Conservation (phyloP, 2,113 vertebrate genomes). For the Menura novaehollandiae region DNA sequence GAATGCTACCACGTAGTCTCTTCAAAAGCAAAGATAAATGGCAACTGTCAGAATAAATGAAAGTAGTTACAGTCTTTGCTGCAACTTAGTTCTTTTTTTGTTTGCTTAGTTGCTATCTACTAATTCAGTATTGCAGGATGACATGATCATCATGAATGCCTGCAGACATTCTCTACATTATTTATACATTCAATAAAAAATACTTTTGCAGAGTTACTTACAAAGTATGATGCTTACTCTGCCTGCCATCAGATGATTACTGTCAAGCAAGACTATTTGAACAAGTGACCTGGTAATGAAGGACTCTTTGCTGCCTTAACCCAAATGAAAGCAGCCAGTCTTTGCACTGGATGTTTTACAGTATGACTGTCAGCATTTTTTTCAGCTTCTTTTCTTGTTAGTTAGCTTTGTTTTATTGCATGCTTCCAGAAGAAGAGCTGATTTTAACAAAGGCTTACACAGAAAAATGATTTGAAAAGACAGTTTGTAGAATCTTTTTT, state of each 20-base stretch:
- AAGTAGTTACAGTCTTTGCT: background rate
- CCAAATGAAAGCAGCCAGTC: background rate
- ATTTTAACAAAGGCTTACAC: background rate
- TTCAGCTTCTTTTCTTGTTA: background rate
- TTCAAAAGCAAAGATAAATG: conserved; percentile 23
- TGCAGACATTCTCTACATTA: background rate
- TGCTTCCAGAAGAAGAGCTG: background rate
- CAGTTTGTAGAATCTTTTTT: background rate
- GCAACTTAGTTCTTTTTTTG: background rate
- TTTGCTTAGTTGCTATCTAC: background rate
- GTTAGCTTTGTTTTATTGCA: background rate
- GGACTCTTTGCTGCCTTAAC: background rate
- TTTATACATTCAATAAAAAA: background rate
- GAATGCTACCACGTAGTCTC: background rate
- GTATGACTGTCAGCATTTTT: background rate
- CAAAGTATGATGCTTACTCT: background rate
- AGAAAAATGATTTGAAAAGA: background rate
- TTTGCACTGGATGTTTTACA: background rate
- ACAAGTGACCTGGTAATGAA: background rate
- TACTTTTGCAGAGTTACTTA: background rate
- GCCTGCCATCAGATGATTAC: background rate
- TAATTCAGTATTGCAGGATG: background rate
- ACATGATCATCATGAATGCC: background rate
- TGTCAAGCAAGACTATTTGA: background rate
- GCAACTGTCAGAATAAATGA: background rate